Conservation (phyloP, 2,113 vertebrate genomes). For the Cyanistes caeruleus region DNA sequence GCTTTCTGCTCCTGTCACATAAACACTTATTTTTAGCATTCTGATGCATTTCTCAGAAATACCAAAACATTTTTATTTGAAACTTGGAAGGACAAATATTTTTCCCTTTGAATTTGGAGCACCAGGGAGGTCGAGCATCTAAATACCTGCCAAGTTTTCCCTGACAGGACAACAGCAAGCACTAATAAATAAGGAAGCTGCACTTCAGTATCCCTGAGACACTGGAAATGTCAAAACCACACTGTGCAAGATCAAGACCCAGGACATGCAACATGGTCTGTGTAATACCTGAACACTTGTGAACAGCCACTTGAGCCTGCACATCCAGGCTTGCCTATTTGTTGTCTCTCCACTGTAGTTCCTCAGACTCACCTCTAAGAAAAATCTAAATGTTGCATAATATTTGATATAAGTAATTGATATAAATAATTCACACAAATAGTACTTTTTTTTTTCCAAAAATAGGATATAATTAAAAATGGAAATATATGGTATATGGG, state of each 20-base stretch:
- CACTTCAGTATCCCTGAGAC: not conserved
- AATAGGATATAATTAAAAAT: not conserved
- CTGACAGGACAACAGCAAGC: not conserved
- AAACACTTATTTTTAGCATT: not conserved
- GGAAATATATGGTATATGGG: not conserved
- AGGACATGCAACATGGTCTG: not conserved
- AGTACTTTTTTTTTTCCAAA: slow-evolving; percentile 6
- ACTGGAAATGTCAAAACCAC: not conserved
- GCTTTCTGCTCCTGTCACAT: not conserved
- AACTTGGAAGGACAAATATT: not conserved
- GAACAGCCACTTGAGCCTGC: not conserved
- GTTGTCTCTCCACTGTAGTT: not conserved
- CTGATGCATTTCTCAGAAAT: not conserved
- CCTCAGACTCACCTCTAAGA: not conserved
- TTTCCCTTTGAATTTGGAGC: not conserved
- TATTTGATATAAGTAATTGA: not conserved
- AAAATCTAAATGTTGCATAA: slow-evolving; percentile 19
- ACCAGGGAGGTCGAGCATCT: not conserved
- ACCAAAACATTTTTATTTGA: not conserved
- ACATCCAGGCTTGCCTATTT: not conserved
- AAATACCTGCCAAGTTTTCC: accelerated
- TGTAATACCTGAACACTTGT: not conserved
- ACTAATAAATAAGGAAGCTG: not conserved
- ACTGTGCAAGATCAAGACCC: not conserved
- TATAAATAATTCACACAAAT: slow-evolving; percentile 21